Percentiles rank a stretch among this genome's conserved stretches.
These are phyloP conservation scores for Papilio demoleus DNA, from an alignment of 2,888 invertebrate species.

Conservation along the genomic window DNA sequence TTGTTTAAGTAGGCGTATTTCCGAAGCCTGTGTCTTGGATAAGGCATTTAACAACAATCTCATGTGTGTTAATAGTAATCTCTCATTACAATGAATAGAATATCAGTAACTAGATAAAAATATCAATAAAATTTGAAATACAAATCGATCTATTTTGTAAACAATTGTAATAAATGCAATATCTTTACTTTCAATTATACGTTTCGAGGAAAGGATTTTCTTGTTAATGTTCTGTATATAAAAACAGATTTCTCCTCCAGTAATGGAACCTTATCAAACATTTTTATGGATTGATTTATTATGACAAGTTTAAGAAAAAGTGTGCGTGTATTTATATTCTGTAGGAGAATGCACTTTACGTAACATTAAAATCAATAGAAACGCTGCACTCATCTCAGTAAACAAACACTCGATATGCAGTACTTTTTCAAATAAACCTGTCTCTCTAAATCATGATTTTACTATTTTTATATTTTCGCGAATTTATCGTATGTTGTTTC, in stretches of 20 bases:
- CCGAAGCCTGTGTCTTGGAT: not conserved
- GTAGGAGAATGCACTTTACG: not conserved
- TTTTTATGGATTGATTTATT: not conserved
- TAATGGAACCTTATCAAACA: not conserved
- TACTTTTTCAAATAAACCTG: constrained; percentile 16
- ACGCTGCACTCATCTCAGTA: not conserved
- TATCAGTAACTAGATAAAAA: not conserved
- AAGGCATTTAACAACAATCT: not conserved
- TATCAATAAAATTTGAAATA: not conserved
- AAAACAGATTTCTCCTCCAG: not conserved
- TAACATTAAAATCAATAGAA: not conserved
- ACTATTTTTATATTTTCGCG: constrained; percentile 6
- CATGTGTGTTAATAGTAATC: not conserved
- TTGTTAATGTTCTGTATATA: not conserved
- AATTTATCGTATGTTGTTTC: not conserved
- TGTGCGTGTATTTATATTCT: not conserved
- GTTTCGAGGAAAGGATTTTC: not conserved
- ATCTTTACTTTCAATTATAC: not conserved
- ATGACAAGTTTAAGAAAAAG: not conserved
- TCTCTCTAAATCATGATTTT: constrained; percentile 19
- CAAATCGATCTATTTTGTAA: not conserved
- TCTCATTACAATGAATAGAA: too few relatives aligned
- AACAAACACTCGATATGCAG: not conserved
- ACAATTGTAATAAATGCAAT: not conserved
- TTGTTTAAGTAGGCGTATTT: not conserved